Evolutionary conservation across 2,797 vertebrate genomes (phyloP).

Genomic region (Parotocinclus haroldoi): DNA sequence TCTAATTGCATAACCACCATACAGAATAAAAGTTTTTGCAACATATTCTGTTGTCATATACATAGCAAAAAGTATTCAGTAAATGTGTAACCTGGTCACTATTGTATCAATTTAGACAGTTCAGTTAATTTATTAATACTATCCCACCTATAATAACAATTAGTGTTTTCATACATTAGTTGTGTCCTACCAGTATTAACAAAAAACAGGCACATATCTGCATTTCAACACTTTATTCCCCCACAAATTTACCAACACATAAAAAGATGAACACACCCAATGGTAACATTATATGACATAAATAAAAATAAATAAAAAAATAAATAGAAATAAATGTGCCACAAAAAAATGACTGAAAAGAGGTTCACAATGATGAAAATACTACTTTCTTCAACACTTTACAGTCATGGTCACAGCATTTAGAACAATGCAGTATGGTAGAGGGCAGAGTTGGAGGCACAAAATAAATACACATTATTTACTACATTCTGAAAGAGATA

Average conservation of each 20-base stretch:
- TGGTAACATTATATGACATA: conserved; percentile 68
- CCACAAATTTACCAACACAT: conserved; percentile 63
- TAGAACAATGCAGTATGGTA: conserved; percentile 68
- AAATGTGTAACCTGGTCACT: no score
- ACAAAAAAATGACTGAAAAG: conserved; percentile 66
- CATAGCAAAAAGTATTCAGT: no score
- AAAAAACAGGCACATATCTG: conserved; percentile 1
- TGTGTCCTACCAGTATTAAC: background rate
- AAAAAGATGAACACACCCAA: conserved; percentile 72
- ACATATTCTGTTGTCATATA: no score
- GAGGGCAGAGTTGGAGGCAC: conserved; percentile 66
- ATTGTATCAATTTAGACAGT: no score
- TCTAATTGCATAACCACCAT: no score
- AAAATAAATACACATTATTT: conserved; percentile 53
- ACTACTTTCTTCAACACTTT: conserved; percentile 63
- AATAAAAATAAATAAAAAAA: conserved; percentile 76
- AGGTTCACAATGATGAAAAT: conserved; percentile 70
- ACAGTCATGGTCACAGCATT: conserved; percentile 78
- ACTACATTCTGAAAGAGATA: conserved; percentile 56
- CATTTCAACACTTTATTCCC: conserved; percentile 71
- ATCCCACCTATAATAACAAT: no score
- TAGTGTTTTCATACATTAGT: no score
- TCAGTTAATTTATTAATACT: no score
- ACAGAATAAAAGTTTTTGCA: no score
- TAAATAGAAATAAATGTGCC: conserved; percentile 75